A percentile compares a stretch with the other conserved stretches of the same genome.
phyloP scores from a whole-genome alignment of 2,113 vertebrate genomes.

The Lasiurus borealis region DNA sequence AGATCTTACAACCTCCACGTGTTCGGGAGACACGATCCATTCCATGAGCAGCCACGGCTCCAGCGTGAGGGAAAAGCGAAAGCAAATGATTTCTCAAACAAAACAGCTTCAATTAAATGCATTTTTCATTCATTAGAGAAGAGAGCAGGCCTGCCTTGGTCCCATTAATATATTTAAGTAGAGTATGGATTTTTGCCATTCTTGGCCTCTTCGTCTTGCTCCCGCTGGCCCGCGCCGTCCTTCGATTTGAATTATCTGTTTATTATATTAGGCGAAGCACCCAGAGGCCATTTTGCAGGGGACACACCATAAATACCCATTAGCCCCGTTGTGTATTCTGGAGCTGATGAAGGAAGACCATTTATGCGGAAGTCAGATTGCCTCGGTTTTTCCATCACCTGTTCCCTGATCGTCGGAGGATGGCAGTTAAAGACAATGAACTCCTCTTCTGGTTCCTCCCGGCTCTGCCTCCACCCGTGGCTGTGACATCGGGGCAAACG shows the following conservation, averaged over 20 bases:
- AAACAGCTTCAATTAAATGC: conserved; percentile 75
- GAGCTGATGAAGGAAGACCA: conserved; percentile 80
- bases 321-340: conserved; percentile 76
- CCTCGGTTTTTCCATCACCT: conserved; percentile 67
- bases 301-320: conserved; percentile 79
- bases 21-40: conserved; percentile 52
- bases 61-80: conserved; percentile 42
- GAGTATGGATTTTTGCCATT: conserved; percentile 81
- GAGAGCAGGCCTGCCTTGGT: conserved; percentile 56
- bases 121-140: conserved; percentile 80
- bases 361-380: conserved; percentile 76
- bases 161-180: conserved; percentile 78
- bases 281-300: conserved; percentile 78
- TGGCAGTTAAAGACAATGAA: conserved; percentile 82
- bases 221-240: conserved; percentile 76
- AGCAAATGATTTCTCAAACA: conserved; percentile 76
- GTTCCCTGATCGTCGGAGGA: conserved; percentile 69
- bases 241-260: conserved; percentile 84
- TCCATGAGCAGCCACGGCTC: conserved; percentile 40
- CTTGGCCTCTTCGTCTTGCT: conserved; percentile 63
- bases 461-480: not conserved
- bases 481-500: conserved; percentile 68
- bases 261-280: conserved; percentile 81
- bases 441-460: conserved; percentile 55
- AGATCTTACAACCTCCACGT: conserved; percentile 18